Percentiles rank a stretch among this genome's conserved stretches.
Evolutionary conservation across 2,888 invertebrate genomes (phyloP).

Genomic region (Azorinus chamasolen): DNA sequence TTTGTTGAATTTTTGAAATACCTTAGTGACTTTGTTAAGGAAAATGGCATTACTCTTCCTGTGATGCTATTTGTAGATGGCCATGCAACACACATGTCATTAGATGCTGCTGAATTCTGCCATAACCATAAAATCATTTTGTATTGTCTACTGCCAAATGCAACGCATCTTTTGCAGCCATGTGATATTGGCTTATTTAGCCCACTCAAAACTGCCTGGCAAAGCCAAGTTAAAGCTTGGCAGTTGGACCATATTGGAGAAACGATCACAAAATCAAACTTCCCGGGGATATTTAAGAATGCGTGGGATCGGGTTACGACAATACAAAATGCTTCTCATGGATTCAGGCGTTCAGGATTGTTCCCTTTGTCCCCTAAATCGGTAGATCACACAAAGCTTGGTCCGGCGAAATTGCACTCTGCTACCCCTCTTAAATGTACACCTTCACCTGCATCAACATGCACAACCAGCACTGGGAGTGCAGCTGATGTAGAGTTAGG

Average conservation of each 20-base stretch:
- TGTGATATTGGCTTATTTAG: slow-evolving; percentile 39
- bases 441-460: not conserved
- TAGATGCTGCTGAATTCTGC: slow-evolving; percentile 28
- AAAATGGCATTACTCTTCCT: slow-evolving; percentile 9
- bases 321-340: slow-evolving; percentile 29
- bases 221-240: slow-evolving; percentile 23
- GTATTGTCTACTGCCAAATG: slow-evolving; percentile 50
- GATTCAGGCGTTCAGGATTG: slow-evolving; percentile 31
- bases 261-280: slow-evolving; percentile 24
- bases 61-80: slow-evolving; percentile 45
- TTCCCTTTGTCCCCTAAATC: slow-evolving; percentile 12
- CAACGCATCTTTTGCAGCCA: slow-evolving; percentile 42
- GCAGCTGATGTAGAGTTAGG: too few species aligned
- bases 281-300: slow-evolving; percentile 15
- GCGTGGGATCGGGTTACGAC: slow-evolving; percentile 23
- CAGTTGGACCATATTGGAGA: slow-evolving; percentile 23
- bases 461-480: too few species aligned
- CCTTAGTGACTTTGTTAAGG: too few species aligned
- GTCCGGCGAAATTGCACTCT: slow-evolving; percentile 11
- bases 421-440: not conserved
- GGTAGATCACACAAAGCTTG: slow-evolving; percentile 11
- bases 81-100: slow-evolving; percentile 38
- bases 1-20: slow-evolving; percentile 33
- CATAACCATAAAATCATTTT: slow-evolving; percentile 28
- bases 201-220: slow-evolving; percentile 31